These are phyloP conservation scores for Anneissia japonica DNA, from an alignment of 35 echinoderm and acorn worm genomes.

Conservation along the genomic window DNA sequence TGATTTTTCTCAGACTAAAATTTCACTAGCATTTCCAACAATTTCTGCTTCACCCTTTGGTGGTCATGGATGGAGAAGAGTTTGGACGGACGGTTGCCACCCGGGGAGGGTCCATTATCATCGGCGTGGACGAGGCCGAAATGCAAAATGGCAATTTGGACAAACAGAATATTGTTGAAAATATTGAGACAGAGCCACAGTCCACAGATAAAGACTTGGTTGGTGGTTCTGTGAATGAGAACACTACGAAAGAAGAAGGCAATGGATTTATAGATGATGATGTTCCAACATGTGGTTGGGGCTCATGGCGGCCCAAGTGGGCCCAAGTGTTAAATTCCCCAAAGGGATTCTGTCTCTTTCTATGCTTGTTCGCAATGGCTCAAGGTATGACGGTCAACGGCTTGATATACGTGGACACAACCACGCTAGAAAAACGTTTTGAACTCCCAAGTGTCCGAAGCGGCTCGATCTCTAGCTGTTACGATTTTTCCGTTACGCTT, in stretches of 20 bases:
- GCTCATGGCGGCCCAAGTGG: slow-evolving; percentile 4
- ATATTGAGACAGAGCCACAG: not conserved
- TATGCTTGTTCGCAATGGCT: slow-evolving; percentile 62
- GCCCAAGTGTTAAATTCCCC: slow-evolving; percentile 66
- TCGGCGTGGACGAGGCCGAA: not conserved
- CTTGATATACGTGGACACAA: slow-evolving; percentile 77
- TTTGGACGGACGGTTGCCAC: not conserved
- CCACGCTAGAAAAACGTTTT: slow-evolving; percentile 74
- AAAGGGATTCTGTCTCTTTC: slow-evolving; percentile 75
- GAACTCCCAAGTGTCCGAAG: slow-evolving; percentile 69
- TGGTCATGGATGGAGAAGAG: not conserved
- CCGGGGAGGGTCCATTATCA: not conserved
- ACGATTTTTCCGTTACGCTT: slow-evolving; percentile 85
- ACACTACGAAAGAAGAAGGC: not conserved
- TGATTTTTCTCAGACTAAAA: too few species aligned
- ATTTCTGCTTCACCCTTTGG: too few species aligned
- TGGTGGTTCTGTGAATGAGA: not conserved
- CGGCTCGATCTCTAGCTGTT: slow-evolving; percentile 83
- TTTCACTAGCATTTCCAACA: too few species aligned
- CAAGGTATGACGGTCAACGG: slow-evolving; percentile 95
- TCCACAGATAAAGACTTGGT: not conserved
- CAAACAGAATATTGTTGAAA: slow-evolving; percentile 2
- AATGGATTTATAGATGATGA: slow-evolving; percentile 22
- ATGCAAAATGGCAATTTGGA: not conserved
- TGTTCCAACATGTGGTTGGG: slow-evolving; percentile 36